phyloP scores from a whole-genome alignment of 2,888 invertebrate genomes.

The Nomada ruficornis region DNA sequence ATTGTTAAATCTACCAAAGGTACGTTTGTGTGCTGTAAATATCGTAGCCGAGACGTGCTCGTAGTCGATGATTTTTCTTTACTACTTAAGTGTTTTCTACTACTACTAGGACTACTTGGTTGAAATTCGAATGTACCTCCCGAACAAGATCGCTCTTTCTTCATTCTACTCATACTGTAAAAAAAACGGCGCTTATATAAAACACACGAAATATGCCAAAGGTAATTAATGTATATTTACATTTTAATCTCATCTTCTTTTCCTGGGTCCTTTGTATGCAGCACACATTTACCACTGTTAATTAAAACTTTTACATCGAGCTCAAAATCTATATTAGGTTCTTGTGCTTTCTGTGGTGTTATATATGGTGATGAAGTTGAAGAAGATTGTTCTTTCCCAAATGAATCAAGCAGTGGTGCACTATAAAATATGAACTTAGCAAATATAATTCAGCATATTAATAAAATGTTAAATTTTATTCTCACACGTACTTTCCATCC shows the following conservation, averaged over 20 bases:
- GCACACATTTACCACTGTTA: conserved; percentile 97
- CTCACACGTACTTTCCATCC: conserved; percentile 80
- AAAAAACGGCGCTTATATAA: not conserved
- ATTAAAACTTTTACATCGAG: conserved; percentile 98
- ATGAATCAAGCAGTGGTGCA: conserved; percentile 81
- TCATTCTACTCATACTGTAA: conserved; percentile 86
- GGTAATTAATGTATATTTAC: conserved; percentile 81
- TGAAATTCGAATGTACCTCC: conserved; percentile 87
- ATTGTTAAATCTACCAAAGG: conserved; percentile 92
- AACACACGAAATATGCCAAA: not conserved
- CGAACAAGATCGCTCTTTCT: conserved; percentile 90
- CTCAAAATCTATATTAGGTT: conserved; percentile 98
- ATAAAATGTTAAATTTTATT: not conserved
- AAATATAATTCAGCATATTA: not conserved
- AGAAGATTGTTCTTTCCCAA: conserved; percentile 80
- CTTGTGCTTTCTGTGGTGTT: conserved; percentile 88
- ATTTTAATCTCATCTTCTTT: conserved; percentile 89
- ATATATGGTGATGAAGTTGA: conserved; percentile 81
- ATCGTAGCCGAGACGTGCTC: conserved; percentile 82
- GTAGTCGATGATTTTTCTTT: conserved; percentile 82
- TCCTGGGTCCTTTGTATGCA: conserved; percentile 94
- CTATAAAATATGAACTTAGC: conserved; percentile 55
- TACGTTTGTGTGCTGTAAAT: conserved; percentile 84
- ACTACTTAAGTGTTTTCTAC: conserved; percentile 82
- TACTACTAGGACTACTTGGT: conserved; percentile 86